These are phyloP conservation scores for Mormyrus proboscirostris DNA, from an alignment of 2,797 vertebrate species.

Conservation along the genomic window DNA sequence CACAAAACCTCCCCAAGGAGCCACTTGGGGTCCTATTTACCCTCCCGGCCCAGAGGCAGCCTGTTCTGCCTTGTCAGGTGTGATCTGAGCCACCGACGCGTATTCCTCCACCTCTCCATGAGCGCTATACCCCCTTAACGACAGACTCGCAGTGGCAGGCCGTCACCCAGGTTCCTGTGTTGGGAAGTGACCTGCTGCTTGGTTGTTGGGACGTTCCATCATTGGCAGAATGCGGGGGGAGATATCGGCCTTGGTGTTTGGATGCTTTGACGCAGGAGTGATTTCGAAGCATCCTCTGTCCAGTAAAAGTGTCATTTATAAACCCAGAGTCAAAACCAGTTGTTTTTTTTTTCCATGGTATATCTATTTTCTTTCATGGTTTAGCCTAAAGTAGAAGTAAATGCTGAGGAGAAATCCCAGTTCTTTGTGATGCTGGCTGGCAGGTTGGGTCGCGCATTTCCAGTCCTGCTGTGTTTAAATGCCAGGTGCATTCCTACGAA, in stretches of 20 bases:
- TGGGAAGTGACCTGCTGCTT: background rate
- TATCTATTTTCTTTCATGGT: background rate
- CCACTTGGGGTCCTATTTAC: background rate
- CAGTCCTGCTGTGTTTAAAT: slow-evolving; percentile 20
- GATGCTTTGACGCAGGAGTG: background rate
- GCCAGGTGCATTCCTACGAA: slow-evolving; percentile 19
- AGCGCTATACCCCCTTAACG: background rate
- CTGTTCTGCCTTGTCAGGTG: background rate
- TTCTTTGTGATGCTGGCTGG: background rate
- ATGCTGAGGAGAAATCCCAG: background rate
- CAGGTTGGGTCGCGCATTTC: background rate
- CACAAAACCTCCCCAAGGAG: background rate
- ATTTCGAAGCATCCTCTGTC: background rate
- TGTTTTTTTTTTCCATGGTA: background rate
- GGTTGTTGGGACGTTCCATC: background rate
- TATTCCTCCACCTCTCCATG: background rate
- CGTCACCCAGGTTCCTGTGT: background rate
- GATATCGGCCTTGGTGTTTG: background rate
- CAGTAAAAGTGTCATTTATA: background rate
- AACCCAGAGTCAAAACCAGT: background rate
- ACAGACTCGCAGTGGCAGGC: background rate
- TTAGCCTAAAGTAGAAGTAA: background rate
- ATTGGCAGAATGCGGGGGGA: background rate
- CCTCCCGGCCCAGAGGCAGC: background rate
- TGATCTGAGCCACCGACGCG: background rate